Evolutionary conservation across 2,113 vertebrate genomes (phyloP).

Genomic region (Regulus satrapa): DNA sequence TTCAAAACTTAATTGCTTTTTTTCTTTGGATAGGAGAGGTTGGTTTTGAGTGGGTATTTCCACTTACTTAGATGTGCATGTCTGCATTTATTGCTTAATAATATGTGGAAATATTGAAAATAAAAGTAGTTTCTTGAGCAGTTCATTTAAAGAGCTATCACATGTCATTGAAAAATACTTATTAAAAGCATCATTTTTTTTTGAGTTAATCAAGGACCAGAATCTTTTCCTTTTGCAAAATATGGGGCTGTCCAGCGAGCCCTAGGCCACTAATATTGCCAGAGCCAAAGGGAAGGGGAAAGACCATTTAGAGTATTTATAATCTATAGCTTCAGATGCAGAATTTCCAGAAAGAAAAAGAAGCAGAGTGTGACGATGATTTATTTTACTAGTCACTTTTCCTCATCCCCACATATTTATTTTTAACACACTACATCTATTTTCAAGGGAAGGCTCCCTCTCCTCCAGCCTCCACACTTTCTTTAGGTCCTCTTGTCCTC

Average conservation of each 20-base stretch:
- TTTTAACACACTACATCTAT: neutral
- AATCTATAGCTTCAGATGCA: neutral
- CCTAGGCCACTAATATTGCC: neutral
- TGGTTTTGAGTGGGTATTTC: neutral
- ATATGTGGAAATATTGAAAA: neutral
- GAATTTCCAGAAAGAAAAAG: neutral
- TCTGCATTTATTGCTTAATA: neutral
- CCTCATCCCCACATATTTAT: neutral
- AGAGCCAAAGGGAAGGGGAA: neutral
- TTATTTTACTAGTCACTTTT: neutral
- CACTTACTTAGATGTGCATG: accelerated
- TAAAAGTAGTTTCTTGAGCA: neutral
- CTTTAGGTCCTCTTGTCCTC: neutral
- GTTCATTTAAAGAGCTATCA: neutral
- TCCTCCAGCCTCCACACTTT: neutral
- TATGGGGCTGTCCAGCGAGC: too few relatives aligned
- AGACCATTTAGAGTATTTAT: neutral
- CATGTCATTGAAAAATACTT: neutral
- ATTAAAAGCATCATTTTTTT: neutral
- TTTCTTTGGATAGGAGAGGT: neutral
- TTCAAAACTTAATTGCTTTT: neutral
- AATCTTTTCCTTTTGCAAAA: neutral
- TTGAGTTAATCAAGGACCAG: neutral
- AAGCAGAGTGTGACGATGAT: neutral
- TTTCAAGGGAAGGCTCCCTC: neutral